Evolutionary conservation across 2,888 invertebrate genomes (phyloP).

Genomic region (Lomographa bimaculata): DNA sequence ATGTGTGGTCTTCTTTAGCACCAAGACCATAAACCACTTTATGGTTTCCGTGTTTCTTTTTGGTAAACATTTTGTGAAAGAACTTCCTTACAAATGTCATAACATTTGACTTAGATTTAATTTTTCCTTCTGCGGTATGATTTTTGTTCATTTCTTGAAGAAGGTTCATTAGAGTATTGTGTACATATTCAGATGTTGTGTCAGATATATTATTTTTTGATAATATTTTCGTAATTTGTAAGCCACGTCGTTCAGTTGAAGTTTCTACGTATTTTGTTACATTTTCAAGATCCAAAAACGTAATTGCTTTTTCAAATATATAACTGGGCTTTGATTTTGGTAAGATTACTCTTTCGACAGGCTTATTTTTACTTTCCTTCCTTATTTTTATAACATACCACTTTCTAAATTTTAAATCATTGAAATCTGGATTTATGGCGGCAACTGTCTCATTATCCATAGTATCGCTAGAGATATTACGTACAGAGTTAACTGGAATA

Average conservation of each 20-base stretch:
- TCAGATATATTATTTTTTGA: no score
- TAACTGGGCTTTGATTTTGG: slow-evolving; percentile 8
- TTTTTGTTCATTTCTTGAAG: slow-evolving; percentile 34
- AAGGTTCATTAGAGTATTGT: slow-evolving; percentile 30
- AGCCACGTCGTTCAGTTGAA: no score
- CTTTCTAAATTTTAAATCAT: slow-evolving; percentile 37
- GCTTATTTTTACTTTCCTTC: slow-evolving; percentile 22
- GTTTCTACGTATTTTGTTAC: no score
- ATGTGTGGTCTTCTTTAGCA: slow-evolving; percentile 42
- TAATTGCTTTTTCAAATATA: no score
- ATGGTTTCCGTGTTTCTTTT: slow-evolving; percentile 25
- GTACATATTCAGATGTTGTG: no score
- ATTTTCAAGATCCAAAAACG: no score
- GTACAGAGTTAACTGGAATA: neutral
- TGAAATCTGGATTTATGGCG: slow-evolving; percentile 8
- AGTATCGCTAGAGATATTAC: neutral
- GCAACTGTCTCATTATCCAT: neutral
- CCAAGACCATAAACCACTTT: slow-evolving; percentile 26
- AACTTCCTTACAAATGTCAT: slow-evolving; percentile 54
- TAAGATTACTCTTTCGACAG: slow-evolving; percentile 2
- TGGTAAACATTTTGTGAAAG: slow-evolving; percentile 51
- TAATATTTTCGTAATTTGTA: no score
- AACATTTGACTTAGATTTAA: slow-evolving; percentile 38
- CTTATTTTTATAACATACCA: slow-evolving; percentile 34
- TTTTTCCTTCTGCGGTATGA: slow-evolving; percentile 26